phyloP scores from a whole-genome alignment of 2,888 invertebrate species.

The Oscheius sp. region DNA sequence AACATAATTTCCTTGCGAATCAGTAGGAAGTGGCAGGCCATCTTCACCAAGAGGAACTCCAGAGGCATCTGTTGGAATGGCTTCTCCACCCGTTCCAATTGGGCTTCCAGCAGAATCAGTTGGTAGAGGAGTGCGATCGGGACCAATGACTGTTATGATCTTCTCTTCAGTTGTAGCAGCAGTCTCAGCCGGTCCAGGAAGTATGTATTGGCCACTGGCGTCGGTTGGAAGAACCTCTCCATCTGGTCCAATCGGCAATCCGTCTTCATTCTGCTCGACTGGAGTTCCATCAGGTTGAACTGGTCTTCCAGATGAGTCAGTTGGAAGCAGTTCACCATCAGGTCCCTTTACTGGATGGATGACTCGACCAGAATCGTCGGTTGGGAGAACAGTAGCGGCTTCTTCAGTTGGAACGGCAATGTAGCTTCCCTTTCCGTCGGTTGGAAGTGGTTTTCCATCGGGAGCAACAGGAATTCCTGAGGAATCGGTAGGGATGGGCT shows the following conservation, averaged over 20 bases:
- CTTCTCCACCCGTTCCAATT: conserved; percentile 33
- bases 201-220: conserved; percentile 38
- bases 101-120: conserved; percentile 25
- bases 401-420: conserved; percentile 33
- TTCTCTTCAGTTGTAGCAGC: too few species aligned
- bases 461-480: conserved; percentile 45
- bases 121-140: conserved; percentile 35
- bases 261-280: conserved; percentile 38
- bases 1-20: conserved; percentile 21
- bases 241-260: conserved; percentile 41
- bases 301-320: conserved; percentile 36
- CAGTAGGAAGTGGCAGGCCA: conserved; percentile 32
- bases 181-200: conserved; percentile 34
- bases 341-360: conserved; percentile 35
- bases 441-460: conserved; percentile 27
- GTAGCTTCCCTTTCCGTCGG: conserved; percentile 49
- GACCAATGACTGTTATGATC: conserved; percentile 37
- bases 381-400: conserved; percentile 16
- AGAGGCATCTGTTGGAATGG: conserved; percentile 48
- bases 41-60: conserved; percentile 36
- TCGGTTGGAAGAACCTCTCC: conserved; percentile 46
- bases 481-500: conserved; percentile 44
- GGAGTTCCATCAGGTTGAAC: conserved; percentile 23
- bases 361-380: conserved; percentile 25
- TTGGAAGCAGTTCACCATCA: conserved; percentile 40